Base-by-base conservation (phyloP, 2,888 invertebrate genomes). In the Andricus curvator region DNA sequence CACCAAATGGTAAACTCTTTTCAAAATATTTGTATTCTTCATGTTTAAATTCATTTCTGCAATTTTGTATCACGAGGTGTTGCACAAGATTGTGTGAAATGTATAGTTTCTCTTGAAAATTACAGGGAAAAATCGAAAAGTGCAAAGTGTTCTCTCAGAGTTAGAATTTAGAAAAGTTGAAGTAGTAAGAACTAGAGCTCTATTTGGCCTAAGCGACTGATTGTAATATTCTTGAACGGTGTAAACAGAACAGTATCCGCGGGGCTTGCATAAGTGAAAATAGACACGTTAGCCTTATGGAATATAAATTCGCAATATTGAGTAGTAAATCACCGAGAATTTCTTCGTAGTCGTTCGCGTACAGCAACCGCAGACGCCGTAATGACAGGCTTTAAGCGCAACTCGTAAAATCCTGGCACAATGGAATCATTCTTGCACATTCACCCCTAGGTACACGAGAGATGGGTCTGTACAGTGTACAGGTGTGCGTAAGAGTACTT, bases 1-100 rank as follows among this genome's bases (percentile, higher is more conserved):
- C 92, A 92, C 88, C 92, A 92, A 91, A 93, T 92, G 92, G 92
- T 93, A 92, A 92, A 90, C 85, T 86, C 81, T 79, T 83, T 84
- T 83, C 81, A 82, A 77, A 82, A 82, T 82, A 78, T 62, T 37
- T 48, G 65, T 9, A 25, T 41, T 48, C 62, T 64, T 64, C 13
- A 22, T 13, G 22, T n/a, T 11, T 56, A 11, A 22, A n/a, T 56
- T 0, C 2, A 22, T 60, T 60, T n/a, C 11, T 11, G 22, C 22
- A 9, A 60, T 22, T 22, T 60, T 60, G 60, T n/a, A 3, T n/a
- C 9, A n/a, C 3, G 56, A 1, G 20, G 51, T n/a, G 11, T n/a
- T n/a, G n/a, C 22, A 22, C 9, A 56, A 2, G 9, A 4, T 56
- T 56, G n/a, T n/a, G 9, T 25, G 4, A 62, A 25, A 25, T 25